These are phyloP conservation scores for Actinopyga echinites DNA, from an alignment of 53 echinoderm and acorn worm genomes.

Conservation along the genomic window DNA sequence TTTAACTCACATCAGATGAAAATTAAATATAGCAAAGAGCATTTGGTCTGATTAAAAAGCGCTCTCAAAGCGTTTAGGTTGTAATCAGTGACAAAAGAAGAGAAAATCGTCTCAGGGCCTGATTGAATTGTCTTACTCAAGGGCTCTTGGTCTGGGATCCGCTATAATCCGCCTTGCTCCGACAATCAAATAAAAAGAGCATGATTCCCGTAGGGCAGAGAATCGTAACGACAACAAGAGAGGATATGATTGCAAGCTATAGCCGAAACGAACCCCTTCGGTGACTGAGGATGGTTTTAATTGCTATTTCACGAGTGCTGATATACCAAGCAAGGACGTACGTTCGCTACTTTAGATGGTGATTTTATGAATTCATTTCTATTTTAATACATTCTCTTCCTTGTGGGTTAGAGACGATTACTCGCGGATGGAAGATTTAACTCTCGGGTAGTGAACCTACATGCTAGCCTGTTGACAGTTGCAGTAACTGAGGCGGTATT, in stretches of 20 bases:
- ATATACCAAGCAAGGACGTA: slow-evolving; percentile 9
- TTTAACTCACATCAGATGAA: slow-evolving; percentile 30
- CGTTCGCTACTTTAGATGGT: slow-evolving; percentile 18
- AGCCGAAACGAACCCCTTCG: slow-evolving; percentile 11
- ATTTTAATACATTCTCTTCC: too few species aligned
- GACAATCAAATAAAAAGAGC: slow-evolving; percentile 33
- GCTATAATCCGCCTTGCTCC: slow-evolving; percentile 21
- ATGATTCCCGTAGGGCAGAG: slow-evolving; percentile 17
- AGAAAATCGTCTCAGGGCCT: background rate
- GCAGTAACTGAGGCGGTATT: too few species aligned
- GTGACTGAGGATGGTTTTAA: background rate
- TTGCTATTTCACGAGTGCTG: slow-evolving; percentile 33
- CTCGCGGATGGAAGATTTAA: too few species aligned
- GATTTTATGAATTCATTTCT: slow-evolving; percentile 4
- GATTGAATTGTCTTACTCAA: slow-evolving; percentile 34
- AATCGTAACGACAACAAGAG: slow-evolving; percentile 28
- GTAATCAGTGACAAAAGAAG: background rate
- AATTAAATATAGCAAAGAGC: slow-evolving; percentile 43
- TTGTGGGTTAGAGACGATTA: too few species aligned
- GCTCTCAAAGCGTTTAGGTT: slow-evolving; percentile 38
- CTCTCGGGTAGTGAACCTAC: too few species aligned
- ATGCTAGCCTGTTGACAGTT: too few species aligned
- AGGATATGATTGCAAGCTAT: slow-evolving; percentile 14
- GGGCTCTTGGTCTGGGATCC: slow-evolving; percentile 15
- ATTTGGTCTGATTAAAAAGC: slow-evolving; percentile 37